Conservation (phyloP, 2,797 vertebrate species). For the Pangasius sanitwongsei region DNA sequence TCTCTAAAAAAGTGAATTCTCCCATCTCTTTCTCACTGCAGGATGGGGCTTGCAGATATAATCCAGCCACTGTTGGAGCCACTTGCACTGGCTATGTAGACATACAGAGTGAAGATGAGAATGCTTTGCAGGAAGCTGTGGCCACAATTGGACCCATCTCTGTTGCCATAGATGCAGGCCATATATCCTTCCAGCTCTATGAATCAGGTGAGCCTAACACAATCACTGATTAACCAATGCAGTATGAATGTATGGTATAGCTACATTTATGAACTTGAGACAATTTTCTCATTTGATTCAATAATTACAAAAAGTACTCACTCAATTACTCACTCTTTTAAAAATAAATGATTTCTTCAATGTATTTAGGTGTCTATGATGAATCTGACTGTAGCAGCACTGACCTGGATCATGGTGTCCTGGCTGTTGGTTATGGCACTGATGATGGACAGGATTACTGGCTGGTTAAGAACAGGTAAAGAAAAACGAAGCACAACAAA, state of each 20-base stretch:
- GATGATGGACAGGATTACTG: conserved; percentile 69
- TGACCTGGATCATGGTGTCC: conserved; percentile 71
- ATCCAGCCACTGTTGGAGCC: conserved; percentile 67
- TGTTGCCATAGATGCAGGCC: conserved; percentile 75
- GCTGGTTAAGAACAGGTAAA: conserved; percentile 83
- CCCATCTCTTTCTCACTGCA: conserved; percentile 35
- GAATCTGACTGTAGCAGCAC: conserved; percentile 73
- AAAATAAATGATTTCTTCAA: neutral
- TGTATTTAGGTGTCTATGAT: conserved; percentile 72
- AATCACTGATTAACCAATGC: neutral
- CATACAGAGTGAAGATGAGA: conserved; percentile 65
- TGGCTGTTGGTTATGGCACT: conserved; percentile 76
- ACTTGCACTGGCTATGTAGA: conserved; percentile 73
- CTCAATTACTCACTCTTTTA: neutral
- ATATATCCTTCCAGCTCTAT: conserved; percentile 75
- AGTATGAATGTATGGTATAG: neutral
- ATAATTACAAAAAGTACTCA: neutral
- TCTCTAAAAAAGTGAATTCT: neutral
- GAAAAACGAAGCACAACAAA: neutral
- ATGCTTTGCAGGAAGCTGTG: conserved; percentile 71
- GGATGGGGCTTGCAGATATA: conserved; percentile 72
- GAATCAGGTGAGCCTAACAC: conserved; percentile 69
- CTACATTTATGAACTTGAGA: neutral
- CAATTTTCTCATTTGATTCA: neutral
- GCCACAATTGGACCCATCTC: conserved; percentile 77